Evolutionary conservation across 1,140 invertebrate species (phyloP), one percentile per base, ranked within the genome.

Genomic region (Nephotettix cincticeps): DNA sequence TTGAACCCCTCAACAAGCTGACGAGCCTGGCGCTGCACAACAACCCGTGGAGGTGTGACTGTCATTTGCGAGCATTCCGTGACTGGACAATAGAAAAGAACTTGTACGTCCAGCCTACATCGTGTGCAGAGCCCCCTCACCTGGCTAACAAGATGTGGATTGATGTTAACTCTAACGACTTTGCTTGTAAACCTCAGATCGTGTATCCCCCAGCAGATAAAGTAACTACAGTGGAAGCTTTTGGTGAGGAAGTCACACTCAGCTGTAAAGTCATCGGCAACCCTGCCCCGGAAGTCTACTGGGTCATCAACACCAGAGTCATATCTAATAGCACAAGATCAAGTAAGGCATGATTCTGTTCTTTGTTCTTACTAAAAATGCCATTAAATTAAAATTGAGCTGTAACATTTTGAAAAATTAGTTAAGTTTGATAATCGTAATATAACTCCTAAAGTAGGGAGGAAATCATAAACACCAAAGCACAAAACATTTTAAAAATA

Each of bases 41-140:
- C 69, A 97, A 97, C 79, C 90, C 89, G 0, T 97, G 95, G 95
- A 86, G 89, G 47, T 97, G 95, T 77, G 93, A 96, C 79, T 97
- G 95, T 75, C 86, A 89, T 69, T 80, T 97, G 56, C 89, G 92
- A 75, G 84, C 84, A 6, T 93, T 97, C 72, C 85, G 92, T 25
- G 86, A 93, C 73, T 95, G 90, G 87, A 84, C 89, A 11, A 86
- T 92, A 0, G 83, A 85, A 30, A 84, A 84, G 36, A 90, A 91
- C n/a, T 79, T 93, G 0, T 91, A 93, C 71, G 89, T 89, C 0
- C 83, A 86, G 9, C 86, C 88, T 0, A 93, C 91, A 3, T 82
- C 83, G 1, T 95, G 93, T 77, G 80, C 80, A 13, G 85, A 90
- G 73, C 94, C 94, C 0, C 72, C 83, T 0, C 83, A 85, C 72